phyloP scores from a whole-genome alignment of 2,888 invertebrate species.

The Heteromyza rotundicornis region DNA sequence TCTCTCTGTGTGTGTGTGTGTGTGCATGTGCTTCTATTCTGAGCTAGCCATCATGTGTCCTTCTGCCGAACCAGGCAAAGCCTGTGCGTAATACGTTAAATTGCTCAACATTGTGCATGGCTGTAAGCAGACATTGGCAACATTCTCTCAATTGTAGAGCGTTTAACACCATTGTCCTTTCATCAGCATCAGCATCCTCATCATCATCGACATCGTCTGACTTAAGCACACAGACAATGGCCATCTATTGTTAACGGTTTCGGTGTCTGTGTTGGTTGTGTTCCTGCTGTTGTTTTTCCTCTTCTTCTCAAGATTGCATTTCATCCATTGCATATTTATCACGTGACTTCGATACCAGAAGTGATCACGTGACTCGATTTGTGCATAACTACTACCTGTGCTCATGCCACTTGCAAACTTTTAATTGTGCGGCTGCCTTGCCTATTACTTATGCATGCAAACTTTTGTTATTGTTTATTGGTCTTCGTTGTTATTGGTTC shows the following conservation, averaged over 20 bases:
- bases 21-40: conserved; percentile 1
- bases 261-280: neutral
- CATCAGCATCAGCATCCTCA: neutral
- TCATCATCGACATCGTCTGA: neutral
- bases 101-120: neutral
- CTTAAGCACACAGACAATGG: too few species aligned
- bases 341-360: neutral
- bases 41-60: too few species aligned
- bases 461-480: neutral
- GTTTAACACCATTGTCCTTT: neutral
- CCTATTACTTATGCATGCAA: conserved; percentile 2
- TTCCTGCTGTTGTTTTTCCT: neutral
- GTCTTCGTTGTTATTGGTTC: too few species aligned
- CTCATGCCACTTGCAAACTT: too few species aligned
- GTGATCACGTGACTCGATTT: neutral
- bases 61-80: too few species aligned
- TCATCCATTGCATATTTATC: neutral
- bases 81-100: too few species aligned
- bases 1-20: neutral
- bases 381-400: too few species aligned
- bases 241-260: neutral
- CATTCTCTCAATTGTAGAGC: neutral
- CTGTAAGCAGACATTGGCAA: too few species aligned
- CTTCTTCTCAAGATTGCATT: neutral
- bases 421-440: neutral